Evolutionary conservation across 2,888 invertebrate species (phyloP), one percentile per base, ranked within the genome.

Genomic region (Ceriagrion tenellum): DNA sequence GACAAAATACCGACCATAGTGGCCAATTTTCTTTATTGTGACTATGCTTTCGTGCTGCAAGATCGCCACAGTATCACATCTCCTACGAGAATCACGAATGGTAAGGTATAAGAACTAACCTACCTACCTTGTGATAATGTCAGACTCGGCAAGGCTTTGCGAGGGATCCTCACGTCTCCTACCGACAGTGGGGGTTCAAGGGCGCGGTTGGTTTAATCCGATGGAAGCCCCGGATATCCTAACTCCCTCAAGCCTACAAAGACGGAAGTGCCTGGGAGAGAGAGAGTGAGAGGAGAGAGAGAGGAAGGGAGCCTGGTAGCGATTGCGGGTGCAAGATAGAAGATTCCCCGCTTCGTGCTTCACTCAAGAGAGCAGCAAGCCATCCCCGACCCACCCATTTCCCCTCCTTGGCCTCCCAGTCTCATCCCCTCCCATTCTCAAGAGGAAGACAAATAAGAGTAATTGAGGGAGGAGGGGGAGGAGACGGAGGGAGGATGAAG

Each of bases 381-480:
- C 13, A 16, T 81, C 81, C 35, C 30, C 35, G 16, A 1, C n/a
- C 69, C 3, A 10, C 0, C 26, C 3, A n/a, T 4, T 63, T 26
- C 23, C 63, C 63, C 23, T 1, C 23, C 69, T 47, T 47, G 47
- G 47, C 8, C 47, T 2, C 47, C 8, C 47, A 2, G 47, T 47
- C 47, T 47, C 47, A 47, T 59, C 20, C 59, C 10, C 59, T 59
- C 12, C 59, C 18, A 59, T 16, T 59, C 20, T 35, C 13, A 13
- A 35, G 81, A 30, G n/a, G 81, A 81, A 81, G 81, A 81, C 81
- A 81, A 81, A 81, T 35, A 81, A 35, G 81, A 81, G 69, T 69
- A 6, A 69, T 69, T 69, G 69, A 69, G n/a, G 13, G 1, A 20
- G 59, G 59, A 1, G 59, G n/a, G 13, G 26, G 69, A 0, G 69